Evolutionary conservation across 2,888 invertebrate genomes (phyloP), one percentile per base, ranked within the genome.

Genomic region (Chouioia cunea): DNA sequence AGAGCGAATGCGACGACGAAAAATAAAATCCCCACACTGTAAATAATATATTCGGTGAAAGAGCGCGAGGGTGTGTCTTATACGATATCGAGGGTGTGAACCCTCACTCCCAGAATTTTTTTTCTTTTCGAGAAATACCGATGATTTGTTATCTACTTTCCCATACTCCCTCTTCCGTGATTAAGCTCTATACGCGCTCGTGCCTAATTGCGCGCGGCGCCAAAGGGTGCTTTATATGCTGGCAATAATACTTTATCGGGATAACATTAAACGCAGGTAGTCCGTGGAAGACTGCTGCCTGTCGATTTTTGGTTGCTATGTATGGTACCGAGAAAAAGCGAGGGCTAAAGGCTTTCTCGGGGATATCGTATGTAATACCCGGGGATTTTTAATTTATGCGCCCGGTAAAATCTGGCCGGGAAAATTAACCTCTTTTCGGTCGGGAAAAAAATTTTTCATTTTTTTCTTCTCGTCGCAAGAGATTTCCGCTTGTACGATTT

Each of bases 141-240:
- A 79, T 79, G 77, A 79, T 78, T 78, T 77, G 76, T 78, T 78
- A 77, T 77, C 78, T 67, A 52, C 70, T 75, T 67, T 44, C 64
- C 22, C 44, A 18, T 16, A 8, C 15, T 6, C 44, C 27, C n/a
- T 14, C 36, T 27, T 4, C 48, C 60, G 64, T 70, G 73, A 73
- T 71, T 75, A 75, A 71, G 70, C 70, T 53, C 70, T 65, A 36
- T 18, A 15, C 52, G 18, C 18, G 59, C 53, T 36, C 65, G 70
- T 73, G 75, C 71, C 71, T 75, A 75, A 75, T 76, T 74, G 76
- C 75, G 63, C 75, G 65, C 63, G 60, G 22, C 54, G 56, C 71
- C 47, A 12, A 14, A 53, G 36, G 20, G 18, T 63, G 73, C 75
- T 76, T 76, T 76, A 77, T 75, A 71, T 74, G 70, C 70, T 12